phyloP scores from a whole-genome alignment of 2,797 vertebrate genomes.

The Pelochelys cantorii region DNA sequence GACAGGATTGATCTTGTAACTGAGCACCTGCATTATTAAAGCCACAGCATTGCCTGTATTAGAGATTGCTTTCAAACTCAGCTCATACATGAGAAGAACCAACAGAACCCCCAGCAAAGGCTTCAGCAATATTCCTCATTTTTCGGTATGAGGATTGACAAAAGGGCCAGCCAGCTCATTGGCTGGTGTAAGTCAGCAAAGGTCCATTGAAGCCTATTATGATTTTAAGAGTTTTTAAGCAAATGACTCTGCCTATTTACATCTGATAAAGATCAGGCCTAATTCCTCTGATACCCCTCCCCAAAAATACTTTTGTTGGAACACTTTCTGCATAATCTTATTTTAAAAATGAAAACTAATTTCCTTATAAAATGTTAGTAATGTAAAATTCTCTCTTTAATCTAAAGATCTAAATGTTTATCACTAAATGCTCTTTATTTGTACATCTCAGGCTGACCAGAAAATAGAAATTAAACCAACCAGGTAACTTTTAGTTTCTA shows the following conservation, averaged over 20 bases:
- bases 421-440: neutral
- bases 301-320: neutral
- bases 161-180: neutral
- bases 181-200: neutral
- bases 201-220: neutral
- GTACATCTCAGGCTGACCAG: neutral
- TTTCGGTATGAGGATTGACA: neutral
- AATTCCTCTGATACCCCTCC: neutral
- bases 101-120: neutral
- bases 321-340: neutral
- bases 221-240: neutral
- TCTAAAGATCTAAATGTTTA: neutral
- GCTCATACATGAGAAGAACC: neutral
- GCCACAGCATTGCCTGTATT: neutral
- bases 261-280: neutral
- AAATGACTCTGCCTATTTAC: neutral
- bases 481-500: neutral
- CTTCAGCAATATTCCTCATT: neutral
- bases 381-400: neutral
- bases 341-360: neutral
- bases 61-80: neutral
- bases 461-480: neutral
- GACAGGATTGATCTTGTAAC: neutral
- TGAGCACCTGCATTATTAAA: neutral
- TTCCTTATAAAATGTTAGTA: neutral